Percentiles rank a stretch among this genome's conserved stretches.
These are phyloP conservation scores for Platycheirus rosarum DNA, from an alignment of 2,888 invertebrate species.

Conservation along the genomic window DNA sequence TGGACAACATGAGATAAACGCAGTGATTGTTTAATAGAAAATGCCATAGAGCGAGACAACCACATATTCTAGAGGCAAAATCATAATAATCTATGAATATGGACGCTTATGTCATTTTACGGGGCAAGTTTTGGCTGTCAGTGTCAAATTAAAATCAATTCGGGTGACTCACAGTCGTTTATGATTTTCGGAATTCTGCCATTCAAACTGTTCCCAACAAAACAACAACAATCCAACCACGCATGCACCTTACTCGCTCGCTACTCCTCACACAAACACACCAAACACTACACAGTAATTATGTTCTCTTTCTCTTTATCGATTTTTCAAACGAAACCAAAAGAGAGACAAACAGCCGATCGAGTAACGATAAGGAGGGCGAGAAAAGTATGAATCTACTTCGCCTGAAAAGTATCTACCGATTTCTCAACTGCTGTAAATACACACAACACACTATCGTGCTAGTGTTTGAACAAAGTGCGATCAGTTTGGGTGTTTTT, in stretches of 20 bases:
- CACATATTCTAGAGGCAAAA: not conserved
- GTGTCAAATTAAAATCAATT: conserved; percentile 9
- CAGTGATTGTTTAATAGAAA: too few relatives aligned
- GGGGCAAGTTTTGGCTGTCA: not conserved
- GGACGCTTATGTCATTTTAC: conserved; percentile 6
- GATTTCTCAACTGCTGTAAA: conserved; percentile 30
- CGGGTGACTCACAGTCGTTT: conserved; percentile 38
- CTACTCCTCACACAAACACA: conserved; percentile 22
- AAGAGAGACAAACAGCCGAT: not conserved
- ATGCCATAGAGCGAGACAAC: not conserved
- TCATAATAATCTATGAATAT: conserved; percentile 15
- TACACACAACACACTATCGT: conserved; percentile 24
- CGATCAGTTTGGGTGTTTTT: conserved; percentile 71
- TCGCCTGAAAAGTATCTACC: conserved; percentile 6
- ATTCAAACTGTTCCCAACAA: too few relatives aligned
- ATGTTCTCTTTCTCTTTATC: too few relatives aligned
- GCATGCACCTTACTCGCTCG: conserved; percentile 35
- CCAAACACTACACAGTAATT: too few relatives aligned
- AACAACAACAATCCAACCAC: conserved; percentile 12
- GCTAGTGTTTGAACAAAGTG: conserved; percentile 60
- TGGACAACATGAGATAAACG: too few relatives aligned
- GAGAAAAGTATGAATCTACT: too few relatives aligned
- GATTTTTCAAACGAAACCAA: too few relatives aligned
- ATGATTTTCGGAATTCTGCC: not conserved
- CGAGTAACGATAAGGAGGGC: too few relatives aligned